Percentiles rank a stretch among this genome's conserved stretches.
Evolutionary conservation across 2,113 vertebrate species (phyloP).

Genomic region (Passerina amoena): DNA sequence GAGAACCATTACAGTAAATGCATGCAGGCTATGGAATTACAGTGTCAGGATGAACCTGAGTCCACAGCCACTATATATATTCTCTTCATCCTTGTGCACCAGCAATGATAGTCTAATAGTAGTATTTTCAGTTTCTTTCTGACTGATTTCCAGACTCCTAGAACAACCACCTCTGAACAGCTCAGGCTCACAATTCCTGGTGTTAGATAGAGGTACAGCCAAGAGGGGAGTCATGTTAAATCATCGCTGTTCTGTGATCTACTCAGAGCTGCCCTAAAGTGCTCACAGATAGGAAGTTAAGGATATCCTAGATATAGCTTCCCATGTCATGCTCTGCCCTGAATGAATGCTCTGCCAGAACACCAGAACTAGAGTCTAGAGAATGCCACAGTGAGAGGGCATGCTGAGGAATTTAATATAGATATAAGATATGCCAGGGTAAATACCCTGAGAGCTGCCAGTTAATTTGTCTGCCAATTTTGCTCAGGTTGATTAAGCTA

Average conservation of each 20-base stretch:
- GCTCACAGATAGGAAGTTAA: not conserved
- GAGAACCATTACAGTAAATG: not conserved
- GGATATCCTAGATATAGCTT: not conserved
- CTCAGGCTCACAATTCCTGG: not conserved
- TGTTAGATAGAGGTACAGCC: not conserved
- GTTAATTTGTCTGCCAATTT: not conserved
- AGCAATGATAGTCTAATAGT: not conserved
- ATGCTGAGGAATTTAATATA: not conserved
- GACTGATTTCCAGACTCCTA: not conserved
- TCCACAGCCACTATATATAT: not conserved
- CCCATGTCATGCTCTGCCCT: fast-evolving
- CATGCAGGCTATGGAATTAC: not conserved
- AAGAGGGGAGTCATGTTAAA: not conserved
- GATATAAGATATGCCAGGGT: not conserved
- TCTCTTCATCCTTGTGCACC: not conserved
- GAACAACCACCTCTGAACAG: not conserved
- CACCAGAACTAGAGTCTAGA: not conserved
- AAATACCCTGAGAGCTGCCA: not conserved
- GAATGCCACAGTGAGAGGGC: not conserved
- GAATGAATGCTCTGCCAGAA: not conserved
- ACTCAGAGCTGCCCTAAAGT: not conserved
- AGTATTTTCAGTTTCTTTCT: not conserved
- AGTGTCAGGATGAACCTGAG: not conserved
- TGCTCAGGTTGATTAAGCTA: not conserved
- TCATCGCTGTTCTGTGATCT: not conserved